Base-by-base conservation (phyloP, 2,888 invertebrate genomes). In the Diaphora mendica region DNA sequence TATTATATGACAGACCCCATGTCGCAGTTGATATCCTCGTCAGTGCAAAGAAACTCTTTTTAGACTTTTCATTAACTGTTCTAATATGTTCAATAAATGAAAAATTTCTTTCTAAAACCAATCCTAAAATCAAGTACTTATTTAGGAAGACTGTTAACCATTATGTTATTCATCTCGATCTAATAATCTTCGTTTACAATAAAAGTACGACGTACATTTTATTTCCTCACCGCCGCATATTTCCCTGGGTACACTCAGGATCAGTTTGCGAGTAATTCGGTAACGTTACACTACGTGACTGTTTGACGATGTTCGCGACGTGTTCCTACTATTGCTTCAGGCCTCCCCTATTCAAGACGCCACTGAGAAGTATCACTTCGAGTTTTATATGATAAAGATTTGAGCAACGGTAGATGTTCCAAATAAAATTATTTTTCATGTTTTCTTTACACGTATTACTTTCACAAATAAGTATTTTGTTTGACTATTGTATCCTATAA, bases 211-310 rank as follows among this genome's bases (percentile, higher is more conserved):
- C 77, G 86, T 86, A 86, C 86, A 88, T 87, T 90, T 88, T 89
- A 90, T 90, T 88, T 85, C 78, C 77, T 85, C 77, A 80, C 82
- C 79, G 76, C 74, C 80, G 83, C 86, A 89, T 92, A 93, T 93
- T 92, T 93, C 92, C 92, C 92, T 88, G 88, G 92, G 88, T 84
- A 91, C 91, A 89, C 89, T 91, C 89, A 90, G 90, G 90, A 92
- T 90, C 90, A 92, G 91, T 91, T 92, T 91, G 91, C 89, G 89
- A 91, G 91, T 93, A 92, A 93, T 93, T 91, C 92, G 87, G 91
- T 90, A 90, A 91, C 88, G 90, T 88, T 85, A 88, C 89, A 86
- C 87, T 92, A 94, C 94, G 94, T 95, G 95, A 94, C 95, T 92
- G 88, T 86, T 87, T 81, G 87, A 88, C 89, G 90, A 91, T 93